Base-by-base conservation (phyloP, 2,888 invertebrate species). In the Heliconius erato region DNA sequence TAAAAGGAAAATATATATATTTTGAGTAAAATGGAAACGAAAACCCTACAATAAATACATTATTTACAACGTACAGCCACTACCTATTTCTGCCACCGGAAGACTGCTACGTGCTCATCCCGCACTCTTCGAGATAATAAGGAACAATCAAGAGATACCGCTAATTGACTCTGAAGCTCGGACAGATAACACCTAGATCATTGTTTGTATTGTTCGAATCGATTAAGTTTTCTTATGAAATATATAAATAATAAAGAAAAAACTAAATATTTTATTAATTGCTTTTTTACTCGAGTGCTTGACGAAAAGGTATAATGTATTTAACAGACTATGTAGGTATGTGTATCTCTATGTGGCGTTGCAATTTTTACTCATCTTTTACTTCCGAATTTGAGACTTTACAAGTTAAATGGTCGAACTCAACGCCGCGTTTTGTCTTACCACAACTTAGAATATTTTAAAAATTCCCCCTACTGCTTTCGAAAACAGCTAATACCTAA, bases 61-160 rank as follows among this genome's bases (percentile, higher is more conserved):
- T 28, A 72, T 72, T 71, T 40, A 40, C 71, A 71, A 44, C n/a
- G 23, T 69, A 71, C n/a, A n/a, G 12, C 40, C 9, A 44, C 26
- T 49, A 72, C 72, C 72, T 72, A 44, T 7, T 72, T 72, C 72
- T 40, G n/a, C 69, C 26, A 83, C 84, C 81, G 84, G 84, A 84
- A 83, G 63, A 71, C 72, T 65, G 77, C 72, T 83, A 78, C 83
- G 80, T 82, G 80, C 78, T 49, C 74, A 32, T 77, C 79, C 28
- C 78, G 77, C 71, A 65, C 65, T 63, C 77, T 49, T 69, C 54
- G 44, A 81, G 83, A 77, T 81, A 84, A 84, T 83, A 81, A 78
- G 65, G 65, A 40, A 28, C 81, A 81, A 76, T 76, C 76, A 76
- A 76, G 26, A 77, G 81, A 81, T 72, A 81, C n/a, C 32, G 77